Conservation (phyloP, 2,888 invertebrate genomes). For the Zhuqinia jingwanae region DNA sequence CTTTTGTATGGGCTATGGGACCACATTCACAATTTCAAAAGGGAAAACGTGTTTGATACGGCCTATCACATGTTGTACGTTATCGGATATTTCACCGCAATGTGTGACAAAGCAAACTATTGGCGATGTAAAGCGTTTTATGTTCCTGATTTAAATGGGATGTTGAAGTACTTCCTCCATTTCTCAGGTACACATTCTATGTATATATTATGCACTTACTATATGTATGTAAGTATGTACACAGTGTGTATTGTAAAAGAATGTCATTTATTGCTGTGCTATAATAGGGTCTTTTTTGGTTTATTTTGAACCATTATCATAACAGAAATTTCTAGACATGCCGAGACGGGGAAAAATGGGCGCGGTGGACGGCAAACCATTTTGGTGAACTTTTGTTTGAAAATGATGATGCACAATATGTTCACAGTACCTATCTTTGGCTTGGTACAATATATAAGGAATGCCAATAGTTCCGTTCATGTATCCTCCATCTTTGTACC, state of each 20-base stretch:
- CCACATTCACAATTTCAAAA: conserved; percentile 20
- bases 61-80: conserved; percentile 39
- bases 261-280: neutral
- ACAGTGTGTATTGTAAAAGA: neutral
- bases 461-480: conserved; percentile 20
- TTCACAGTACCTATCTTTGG: conserved; percentile 5
- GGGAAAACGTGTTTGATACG: conserved; percentile 16
- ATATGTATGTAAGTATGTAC: too few relatives aligned
- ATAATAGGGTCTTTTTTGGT: too few relatives aligned
- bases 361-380: neutral
- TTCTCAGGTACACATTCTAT: conserved; percentile 26
- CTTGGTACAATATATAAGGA: conserved; percentile 20
- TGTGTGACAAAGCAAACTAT: conserved; percentile 56
- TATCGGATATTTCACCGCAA: conserved; percentile 31
- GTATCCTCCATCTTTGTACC: conserved; percentile 8
- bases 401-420: conserved; percentile 31
- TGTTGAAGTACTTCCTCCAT: conserved; percentile 34
- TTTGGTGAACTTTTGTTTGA: conserved; percentile 11
- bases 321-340: neutral
- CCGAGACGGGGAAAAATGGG: neutral
- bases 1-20: conserved; percentile 25
- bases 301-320: neutral
- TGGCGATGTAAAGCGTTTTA: conserved; percentile 27
- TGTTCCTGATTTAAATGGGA: conserved; percentile 28
- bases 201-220: too few relatives aligned